Conservation (phyloP, 2,113 vertebrate species). For the Diadophis punctatus region DNA sequence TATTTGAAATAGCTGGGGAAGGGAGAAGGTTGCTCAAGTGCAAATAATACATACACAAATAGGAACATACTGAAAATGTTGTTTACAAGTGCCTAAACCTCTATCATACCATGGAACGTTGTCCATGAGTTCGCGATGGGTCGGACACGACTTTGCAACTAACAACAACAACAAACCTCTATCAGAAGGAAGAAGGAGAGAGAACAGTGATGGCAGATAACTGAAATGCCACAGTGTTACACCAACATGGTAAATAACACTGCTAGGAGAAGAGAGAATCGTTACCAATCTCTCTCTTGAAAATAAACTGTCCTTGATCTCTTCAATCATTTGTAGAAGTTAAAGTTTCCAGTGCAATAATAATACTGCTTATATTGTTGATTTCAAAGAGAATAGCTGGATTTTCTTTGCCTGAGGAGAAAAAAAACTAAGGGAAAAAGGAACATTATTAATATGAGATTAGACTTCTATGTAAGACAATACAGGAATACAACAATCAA, state of each 20-base stretch:
- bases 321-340: background rate
- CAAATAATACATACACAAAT: background rate
- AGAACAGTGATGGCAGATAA: background rate
- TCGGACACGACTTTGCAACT: too few relatives aligned
- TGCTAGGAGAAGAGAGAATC: background rate
- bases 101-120: too few relatives aligned
- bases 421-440: background rate
- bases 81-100: background rate
- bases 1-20: background rate
- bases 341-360: background rate
- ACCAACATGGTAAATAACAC: background rate
- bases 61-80: background rate
- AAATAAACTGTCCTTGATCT: background rate
- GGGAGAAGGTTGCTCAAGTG: background rate
- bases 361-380: background rate
- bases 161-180: background rate
- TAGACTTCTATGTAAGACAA: background rate
- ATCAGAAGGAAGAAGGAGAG: background rate
- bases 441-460: background rate
- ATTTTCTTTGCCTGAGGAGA: background rate
- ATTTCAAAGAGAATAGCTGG: background rate
- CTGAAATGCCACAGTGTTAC: background rate
- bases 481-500: background rate
- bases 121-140: too few relatives aligned
- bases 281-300: background rate